Evolutionary conservation across 2,113 vertebrate species (phyloP).

Genomic region (Dipodomys ordii): DNA sequence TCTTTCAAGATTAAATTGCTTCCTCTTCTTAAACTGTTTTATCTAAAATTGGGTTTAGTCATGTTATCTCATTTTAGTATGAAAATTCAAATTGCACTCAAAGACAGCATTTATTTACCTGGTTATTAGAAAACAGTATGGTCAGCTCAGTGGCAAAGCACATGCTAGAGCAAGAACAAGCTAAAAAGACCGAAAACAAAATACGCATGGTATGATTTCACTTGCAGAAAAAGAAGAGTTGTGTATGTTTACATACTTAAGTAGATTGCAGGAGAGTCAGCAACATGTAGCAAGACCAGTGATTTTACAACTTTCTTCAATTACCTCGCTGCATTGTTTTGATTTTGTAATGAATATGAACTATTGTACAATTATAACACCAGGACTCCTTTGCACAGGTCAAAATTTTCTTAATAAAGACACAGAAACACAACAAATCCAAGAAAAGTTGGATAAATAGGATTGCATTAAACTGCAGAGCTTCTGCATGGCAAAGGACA

Average conservation of each 20-base stretch:
- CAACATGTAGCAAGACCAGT: not conserved
- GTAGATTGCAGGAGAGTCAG: conserved; percentile 1
- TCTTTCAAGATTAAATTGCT: not conserved
- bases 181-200: not conserved
- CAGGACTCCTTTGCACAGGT: no score
- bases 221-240: not conserved
- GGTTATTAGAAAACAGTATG: not conserved
- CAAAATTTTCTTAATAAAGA: no score
- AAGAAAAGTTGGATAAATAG: no score
- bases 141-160: not conserved
- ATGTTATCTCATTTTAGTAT: conserved; percentile 16
- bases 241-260: not conserved
- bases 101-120: not conserved
- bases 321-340: not conserved
- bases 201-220: not conserved
- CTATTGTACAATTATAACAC: not conserved
- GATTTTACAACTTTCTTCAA: conserved; percentile 9
- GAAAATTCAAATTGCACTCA: conserved; percentile 13
- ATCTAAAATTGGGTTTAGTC: conserved; percentile 18
- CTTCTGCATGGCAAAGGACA: no score
- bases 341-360: conserved; percentile 29
- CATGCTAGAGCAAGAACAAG: not conserved
- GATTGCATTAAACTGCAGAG: no score
- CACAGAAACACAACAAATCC: no score
- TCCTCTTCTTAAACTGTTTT: conserved; percentile 43